phyloP scores from a whole-genome alignment of 2,797 vertebrate species.

The Poliocrania exsul region DNA sequence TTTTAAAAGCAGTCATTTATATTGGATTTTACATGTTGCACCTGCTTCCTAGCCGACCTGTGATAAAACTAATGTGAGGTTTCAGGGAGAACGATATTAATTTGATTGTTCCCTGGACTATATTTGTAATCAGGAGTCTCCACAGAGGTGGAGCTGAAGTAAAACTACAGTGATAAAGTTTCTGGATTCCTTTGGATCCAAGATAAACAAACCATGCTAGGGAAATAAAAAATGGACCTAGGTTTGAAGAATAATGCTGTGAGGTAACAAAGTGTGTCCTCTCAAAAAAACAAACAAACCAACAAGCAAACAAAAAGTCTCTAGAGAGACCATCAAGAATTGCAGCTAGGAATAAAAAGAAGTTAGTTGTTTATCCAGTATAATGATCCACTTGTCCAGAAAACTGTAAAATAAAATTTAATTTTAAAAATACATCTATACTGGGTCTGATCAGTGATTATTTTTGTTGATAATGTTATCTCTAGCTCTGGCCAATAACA shows the following conservation, averaged over 20 bases:
- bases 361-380: background rate
- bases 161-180: background rate
- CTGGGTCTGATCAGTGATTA: background rate
- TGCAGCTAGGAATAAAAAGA: background rate
- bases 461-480: background rate
- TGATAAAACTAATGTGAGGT: background rate
- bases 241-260: background rate
- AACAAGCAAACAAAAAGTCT: no score
- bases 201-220: background rate
- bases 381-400: background rate
- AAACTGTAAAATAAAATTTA: background rate
- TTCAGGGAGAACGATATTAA: background rate
- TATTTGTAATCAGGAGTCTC: background rate
- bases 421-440: rapidly evolving
- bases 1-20: background rate
- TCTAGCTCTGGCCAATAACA: background rate
- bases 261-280: background rate
- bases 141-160: background rate
- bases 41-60: background rate
- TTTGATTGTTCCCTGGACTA: background rate
- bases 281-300: background rate
- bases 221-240: background rate
- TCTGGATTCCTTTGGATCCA: background rate
- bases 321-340: background rate
- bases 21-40: background rate